Evolutionary conservation across 2,888 invertebrate genomes (phyloP), one percentile per base, ranked within the genome.

Genomic region (Rapana venosa): DNA sequence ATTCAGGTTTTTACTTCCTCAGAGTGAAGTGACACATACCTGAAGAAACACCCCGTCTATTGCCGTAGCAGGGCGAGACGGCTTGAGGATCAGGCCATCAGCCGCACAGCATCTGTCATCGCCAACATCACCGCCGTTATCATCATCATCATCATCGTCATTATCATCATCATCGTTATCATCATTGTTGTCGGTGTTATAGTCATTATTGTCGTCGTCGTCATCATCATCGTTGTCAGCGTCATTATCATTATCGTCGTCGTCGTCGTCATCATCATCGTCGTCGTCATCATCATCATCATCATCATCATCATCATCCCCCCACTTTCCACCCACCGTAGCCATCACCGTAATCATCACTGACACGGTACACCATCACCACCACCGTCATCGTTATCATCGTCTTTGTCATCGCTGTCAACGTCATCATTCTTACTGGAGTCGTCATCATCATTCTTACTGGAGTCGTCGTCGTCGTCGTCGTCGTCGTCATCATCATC

Each of bases 51-150:
- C 81, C 32, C 88, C 91, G 58, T 91, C 91, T 5, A 91, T 89
- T 20, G 91, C 91, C 22, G 85, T 90, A 30, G 91, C 91, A 32
- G 91, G 91, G 26, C 74, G 89, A 22, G 90, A 87, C 30, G 91
- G 91, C 79, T 91, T 91, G 56, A 91, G 87, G 4, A 91, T 90
- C 15, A 90, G 56, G 1, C 91, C 91, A 47, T 79, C 87, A 17
- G 56, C 87, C 8, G 88, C 88, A 87, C 91, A 91, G 61, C 91
- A 91, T n/a, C 91, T 91, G 89, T 11, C 56, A 8, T 61, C n/a
- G 1, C n/a, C 13, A 30, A 83, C 26, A 83, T 35, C 47, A 47
- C 8, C 47, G 8, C 8, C 47, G 0, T 26, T 13, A 47, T 83
- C 47, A 83, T 83, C 83, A 83, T 83, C 83, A 83, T 83, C 83